A percentile compares a stretch with the other conserved stretches of the same genome.
Evolutionary conservation across 1,140 invertebrate species (phyloP).

Genomic region (Drosophila takahashii): DNA sequence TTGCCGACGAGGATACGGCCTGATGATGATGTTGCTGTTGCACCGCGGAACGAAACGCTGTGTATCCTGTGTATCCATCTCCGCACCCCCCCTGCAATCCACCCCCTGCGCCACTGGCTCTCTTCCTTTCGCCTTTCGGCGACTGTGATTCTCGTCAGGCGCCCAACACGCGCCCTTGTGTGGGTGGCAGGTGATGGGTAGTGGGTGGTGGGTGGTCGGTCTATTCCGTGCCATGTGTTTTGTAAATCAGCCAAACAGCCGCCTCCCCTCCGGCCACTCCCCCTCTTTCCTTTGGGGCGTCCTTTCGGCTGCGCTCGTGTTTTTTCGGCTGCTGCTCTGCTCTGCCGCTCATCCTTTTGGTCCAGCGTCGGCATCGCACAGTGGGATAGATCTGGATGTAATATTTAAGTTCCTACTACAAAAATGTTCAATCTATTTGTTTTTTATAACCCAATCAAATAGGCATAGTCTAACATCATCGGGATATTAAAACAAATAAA

Average conservation of each 20-base stretch:
- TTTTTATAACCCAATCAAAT: neutral
- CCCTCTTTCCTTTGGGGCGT: neutral
- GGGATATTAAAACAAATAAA: no score
- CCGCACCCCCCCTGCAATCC: neutral
- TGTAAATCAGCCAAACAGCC: constrained; percentile 11
- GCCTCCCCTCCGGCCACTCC: neutral
- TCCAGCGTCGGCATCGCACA: constrained; percentile 24
- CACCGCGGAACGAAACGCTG: constrained; percentile 9
- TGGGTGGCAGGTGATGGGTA: constrained; percentile 18
- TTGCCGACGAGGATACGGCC: constrained; percentile 5
- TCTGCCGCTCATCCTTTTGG: constrained; percentile 24
- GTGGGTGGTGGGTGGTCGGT: constrained; percentile 1
- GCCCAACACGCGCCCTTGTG: constrained; percentile 15
- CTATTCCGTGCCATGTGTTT: constrained; percentile 34
- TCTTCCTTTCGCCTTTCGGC: neutral
- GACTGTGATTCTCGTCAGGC: neutral
- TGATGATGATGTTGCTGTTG: constrained; percentile 14
- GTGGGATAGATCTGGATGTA: neutral
- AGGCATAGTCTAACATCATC: no score
- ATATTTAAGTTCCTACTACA: neutral
- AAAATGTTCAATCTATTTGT: neutral
- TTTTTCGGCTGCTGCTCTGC: constrained; percentile 21
- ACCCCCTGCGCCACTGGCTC: neutral
- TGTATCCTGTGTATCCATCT: constrained; percentile 18
- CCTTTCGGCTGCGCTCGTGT: constrained; percentile 22